phyloP scores from a whole-genome alignment of 2,888 invertebrate species.

The Dorcus parallelipipedus region DNA sequence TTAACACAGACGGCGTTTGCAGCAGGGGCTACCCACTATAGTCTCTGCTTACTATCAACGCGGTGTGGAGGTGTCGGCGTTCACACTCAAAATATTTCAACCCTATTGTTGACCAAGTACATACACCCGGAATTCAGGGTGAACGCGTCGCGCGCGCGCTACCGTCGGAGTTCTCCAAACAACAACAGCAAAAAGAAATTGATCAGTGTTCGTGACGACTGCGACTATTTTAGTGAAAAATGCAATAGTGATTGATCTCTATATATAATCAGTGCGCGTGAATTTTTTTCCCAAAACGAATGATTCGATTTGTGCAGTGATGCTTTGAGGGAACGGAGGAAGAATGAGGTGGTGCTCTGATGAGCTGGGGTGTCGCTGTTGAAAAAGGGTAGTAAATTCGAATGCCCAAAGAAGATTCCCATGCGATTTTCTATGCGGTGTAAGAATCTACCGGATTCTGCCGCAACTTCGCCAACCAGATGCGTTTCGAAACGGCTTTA shows the following conservation, averaged over 20 bases:
- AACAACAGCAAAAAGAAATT: too few species aligned
- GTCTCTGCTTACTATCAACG: constrained; percentile 46
- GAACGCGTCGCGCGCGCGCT: constrained; percentile 18
- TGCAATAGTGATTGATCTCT: too few species aligned
- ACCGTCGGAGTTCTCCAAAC: constrained; percentile 10
- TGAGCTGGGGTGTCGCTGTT: too few species aligned
- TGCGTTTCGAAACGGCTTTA: constrained; percentile 58
- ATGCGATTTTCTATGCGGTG: constrained; percentile 36
- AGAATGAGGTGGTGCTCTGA: too few species aligned
- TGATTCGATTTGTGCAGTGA: too few species aligned
- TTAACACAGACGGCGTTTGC: constrained; percentile 48
- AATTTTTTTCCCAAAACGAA: too few species aligned
- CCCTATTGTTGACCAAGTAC: constrained; percentile 16
- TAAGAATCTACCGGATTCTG: constrained; percentile 35
- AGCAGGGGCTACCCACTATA: constrained; percentile 43
- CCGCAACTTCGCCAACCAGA: constrained; percentile 54
- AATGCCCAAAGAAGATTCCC: constrained; percentile 14
- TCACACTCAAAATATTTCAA: constrained; percentile 34
- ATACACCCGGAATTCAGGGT: constrained; percentile 5
- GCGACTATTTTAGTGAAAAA: too few species aligned
- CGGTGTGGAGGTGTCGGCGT: constrained; percentile 47
- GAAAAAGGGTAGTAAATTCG: neutral
- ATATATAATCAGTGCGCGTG: too few species aligned
- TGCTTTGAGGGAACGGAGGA: neutral
- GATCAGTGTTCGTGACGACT: too few species aligned